phyloP scores from a whole-genome alignment of 2,113 vertebrate species.

The Larimichthys crocea region DNA sequence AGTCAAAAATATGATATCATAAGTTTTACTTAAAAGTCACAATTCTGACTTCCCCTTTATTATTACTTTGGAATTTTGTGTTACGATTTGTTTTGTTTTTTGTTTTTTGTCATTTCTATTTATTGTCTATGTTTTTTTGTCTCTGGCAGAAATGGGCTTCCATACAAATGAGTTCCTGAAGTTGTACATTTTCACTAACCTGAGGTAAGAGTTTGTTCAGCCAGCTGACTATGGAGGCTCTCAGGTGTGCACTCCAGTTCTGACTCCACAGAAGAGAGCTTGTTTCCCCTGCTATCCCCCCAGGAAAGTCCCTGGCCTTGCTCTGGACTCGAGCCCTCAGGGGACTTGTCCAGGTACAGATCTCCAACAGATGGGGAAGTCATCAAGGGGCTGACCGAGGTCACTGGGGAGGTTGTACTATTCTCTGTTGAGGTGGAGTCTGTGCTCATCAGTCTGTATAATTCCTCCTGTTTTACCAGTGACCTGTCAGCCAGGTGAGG shows the following conservation, averaged over 20 bases:
- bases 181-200: slow-evolving; percentile 62
- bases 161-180: neutral
- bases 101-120: neutral
- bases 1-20: neutral
- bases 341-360: slow-evolving; percentile 63
- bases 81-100: neutral
- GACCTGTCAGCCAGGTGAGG: slow-evolving; percentile 40
- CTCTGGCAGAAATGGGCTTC: neutral
- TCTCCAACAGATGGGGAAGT: slow-evolving; percentile 66
- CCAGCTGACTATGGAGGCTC: slow-evolving; percentile 78
- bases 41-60: neutral
- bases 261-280: slow-evolving; percentile 64
- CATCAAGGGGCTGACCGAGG: slow-evolving; percentile 61
- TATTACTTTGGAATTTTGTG: neutral
- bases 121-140: neutral
- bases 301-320: slow-evolving; percentile 66
- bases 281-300: slow-evolving; percentile 69
- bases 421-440: slow-evolving; percentile 74
- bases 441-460: slow-evolving; percentile 80
- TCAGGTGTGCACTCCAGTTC: slow-evolving; percentile 75
- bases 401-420: slow-evolving; percentile 31
- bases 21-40: neutral
- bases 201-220: slow-evolving; percentile 81
- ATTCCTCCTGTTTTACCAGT: slow-evolving; percentile 45
- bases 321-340: slow-evolving; percentile 34